Conservation (phyloP, 1,140 invertebrate genomes). For the Papilio machaon region DNA sequence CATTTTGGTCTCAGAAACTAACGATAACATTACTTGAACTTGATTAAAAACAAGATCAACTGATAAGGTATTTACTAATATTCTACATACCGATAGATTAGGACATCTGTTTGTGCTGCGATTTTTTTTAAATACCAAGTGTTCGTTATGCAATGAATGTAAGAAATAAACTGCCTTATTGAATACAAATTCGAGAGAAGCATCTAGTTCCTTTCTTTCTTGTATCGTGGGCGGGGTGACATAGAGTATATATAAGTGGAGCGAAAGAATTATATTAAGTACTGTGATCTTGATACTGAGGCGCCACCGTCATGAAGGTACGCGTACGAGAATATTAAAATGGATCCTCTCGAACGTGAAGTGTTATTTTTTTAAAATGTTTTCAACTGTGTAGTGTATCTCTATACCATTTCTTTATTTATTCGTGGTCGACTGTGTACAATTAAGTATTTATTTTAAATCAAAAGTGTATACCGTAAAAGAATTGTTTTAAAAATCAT, state of each 20-base stretch:
- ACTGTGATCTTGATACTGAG: slow-evolving; percentile 52
- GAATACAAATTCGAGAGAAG: slow-evolving; percentile 58
- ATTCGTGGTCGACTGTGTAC: not conserved
- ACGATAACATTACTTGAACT: too few species aligned
- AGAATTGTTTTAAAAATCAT: too few species aligned
- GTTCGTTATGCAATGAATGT: slow-evolving; percentile 39
- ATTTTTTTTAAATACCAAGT: slow-evolving; percentile 31
- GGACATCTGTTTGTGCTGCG: slow-evolving; percentile 24
- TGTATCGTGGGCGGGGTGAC: slow-evolving; percentile 60
- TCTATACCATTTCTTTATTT: not conserved
- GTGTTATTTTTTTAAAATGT: not conserved
- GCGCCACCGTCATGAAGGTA: slow-evolving; percentile 73
- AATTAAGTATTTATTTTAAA: not conserved
- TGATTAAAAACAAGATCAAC: not conserved
- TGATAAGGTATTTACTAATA: slow-evolving; percentile 2
- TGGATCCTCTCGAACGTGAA: slow-evolving; percentile 20
- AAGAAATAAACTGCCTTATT: slow-evolving; percentile 44
- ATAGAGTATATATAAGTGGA: slow-evolving; percentile 69
- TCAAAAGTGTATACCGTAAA: not conserved
- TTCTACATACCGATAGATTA: slow-evolving; percentile 16
- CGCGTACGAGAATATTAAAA: slow-evolving; percentile 38
- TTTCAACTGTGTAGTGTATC: not conserved
- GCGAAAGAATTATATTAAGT: slow-evolving; percentile 55
- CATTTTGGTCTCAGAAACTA: not conserved
- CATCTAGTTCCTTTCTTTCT: slow-evolving; percentile 69